Evolutionary conservation across 2,888 invertebrate species (phyloP), one percentile per base, ranked within the genome.

Genomic region (Drosophila neonasuta): DNA sequence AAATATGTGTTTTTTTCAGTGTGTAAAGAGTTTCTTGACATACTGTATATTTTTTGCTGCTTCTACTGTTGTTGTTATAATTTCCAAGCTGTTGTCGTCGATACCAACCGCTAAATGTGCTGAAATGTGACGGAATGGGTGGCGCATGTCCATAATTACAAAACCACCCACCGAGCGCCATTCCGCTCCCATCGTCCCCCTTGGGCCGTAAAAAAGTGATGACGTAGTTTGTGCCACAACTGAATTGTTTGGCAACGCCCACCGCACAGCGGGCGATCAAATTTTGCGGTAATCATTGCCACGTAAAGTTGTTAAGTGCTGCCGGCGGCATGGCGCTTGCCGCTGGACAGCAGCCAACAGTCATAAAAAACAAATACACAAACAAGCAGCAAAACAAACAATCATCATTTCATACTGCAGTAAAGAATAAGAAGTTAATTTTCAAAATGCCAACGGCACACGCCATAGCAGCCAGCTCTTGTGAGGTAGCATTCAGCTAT

Each of bases 221-320:
- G 87, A 85, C 84, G 84, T 87, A 85, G 84, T 82, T 86, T 73
- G 72, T 68, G 77, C 65, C 71, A 71, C 74, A 76, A 73, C 81
- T 71, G 86, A 85, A 85, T 85, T 86, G 87, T 74, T 87, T 68
- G 83, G 80, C 74, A 71, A 76, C 84, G 84, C 84, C 84, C 86
- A 80, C 61, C 55, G 86, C 73, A 68, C 86, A 74, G 76, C 74
- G 45, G 76, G 83, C 55, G 74, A 67, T 73, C 68, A 61, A 61
- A 71, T 74, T 77, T 70, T 71, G 74, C 68, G 72, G 74, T 59
- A 77, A 81, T 87, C 87, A 77, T 72, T 68, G 80, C 51, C 75
- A 67, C 60, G 45, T 62, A 49, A 72, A 45, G 50, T 44, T 55
- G 44, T 60, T 82, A 72, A 77, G 75, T 72, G 70, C 55, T 65